Conservation (phyloP, 1,140 invertebrate species). For the Camponotus pennsylvanicus region DNA sequence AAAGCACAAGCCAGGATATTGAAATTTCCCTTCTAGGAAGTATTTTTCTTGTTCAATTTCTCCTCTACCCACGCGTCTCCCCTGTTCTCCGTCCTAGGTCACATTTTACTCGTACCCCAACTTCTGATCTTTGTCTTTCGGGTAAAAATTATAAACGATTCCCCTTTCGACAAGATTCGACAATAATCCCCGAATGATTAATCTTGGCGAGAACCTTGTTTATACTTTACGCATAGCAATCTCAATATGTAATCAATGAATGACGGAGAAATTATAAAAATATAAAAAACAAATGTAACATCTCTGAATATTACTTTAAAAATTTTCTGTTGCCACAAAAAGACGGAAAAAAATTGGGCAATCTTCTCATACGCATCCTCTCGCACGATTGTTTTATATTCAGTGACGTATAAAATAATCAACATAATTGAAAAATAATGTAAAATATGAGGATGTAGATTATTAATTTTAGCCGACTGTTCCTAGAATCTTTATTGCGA, state of each 20-base stretch:
- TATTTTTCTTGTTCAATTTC: constrained; percentile 75
- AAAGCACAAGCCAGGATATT: constrained; percentile 74
- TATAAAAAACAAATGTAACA: background rate
- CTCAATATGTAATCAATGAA: background rate
- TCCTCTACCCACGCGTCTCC: constrained; percentile 22
- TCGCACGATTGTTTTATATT: background rate
- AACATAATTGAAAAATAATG: background rate
- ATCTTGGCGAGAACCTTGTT: background rate
- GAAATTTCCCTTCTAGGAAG: constrained; percentile 75
- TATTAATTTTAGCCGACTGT: constrained; percentile 34
- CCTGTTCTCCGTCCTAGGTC: constrained; percentile 19
- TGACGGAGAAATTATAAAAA: background rate
- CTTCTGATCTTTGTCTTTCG: background rate
- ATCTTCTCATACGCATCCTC: background rate
- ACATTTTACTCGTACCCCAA: constrained; percentile 22
- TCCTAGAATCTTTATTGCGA: constrained; percentile 50
- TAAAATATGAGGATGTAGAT: constrained; percentile 1
- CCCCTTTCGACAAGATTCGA: constrained; percentile 8
- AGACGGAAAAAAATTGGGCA: background rate
- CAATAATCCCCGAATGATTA: constrained; percentile 19
- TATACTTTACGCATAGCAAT: background rate
- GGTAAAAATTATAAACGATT: constrained; percentile 32
- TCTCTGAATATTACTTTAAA: background rate
- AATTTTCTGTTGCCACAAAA: background rate
- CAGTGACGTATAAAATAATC: constrained; percentile 4